Conservation (phyloP, 2,113 vertebrate species). For the Epinephelus cyanopodus region DNA sequence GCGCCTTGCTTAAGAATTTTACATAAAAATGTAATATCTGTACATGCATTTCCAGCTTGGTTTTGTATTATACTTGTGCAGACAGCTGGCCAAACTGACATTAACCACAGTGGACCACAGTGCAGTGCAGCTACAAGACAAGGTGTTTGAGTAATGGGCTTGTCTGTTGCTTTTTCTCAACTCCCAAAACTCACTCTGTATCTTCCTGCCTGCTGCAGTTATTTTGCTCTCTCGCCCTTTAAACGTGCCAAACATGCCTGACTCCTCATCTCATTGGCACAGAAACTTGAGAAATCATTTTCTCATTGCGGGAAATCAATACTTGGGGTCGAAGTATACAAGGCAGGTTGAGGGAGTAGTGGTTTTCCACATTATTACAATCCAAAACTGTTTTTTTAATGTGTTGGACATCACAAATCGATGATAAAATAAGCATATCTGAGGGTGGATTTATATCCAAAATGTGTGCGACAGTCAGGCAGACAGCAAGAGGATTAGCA, state of each 20-base stretch:
- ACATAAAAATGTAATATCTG: neutral
- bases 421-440: conserved; percentile 27
- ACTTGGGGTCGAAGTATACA: neutral
- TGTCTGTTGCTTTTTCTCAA: conserved; percentile 26
- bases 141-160: conserved; percentile 29
- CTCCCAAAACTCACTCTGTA: neutral
- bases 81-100: neutral
- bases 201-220: conserved; percentile 12
- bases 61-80: neutral
- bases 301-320: conserved; percentile 35
- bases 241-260: neutral
- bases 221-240: neutral
- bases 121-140: conserved; percentile 20
- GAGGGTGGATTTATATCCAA: conserved; percentile 8
- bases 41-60: neutral
- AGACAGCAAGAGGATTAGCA: conserved; percentile 43
- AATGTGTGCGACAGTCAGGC: conserved; percentile 36
- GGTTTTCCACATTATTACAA: neutral
- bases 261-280: conserved; percentile 19
- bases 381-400: neutral
- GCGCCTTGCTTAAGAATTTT: neutral
- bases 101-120: conserved; percentile 7
- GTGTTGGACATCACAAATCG: conserved; percentile 5
- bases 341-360: neutral
- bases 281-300: conserved; percentile 30